phyloP scores from a whole-genome alignment of 2,888 invertebrate species.

The Amphimallon solstitiale region DNA sequence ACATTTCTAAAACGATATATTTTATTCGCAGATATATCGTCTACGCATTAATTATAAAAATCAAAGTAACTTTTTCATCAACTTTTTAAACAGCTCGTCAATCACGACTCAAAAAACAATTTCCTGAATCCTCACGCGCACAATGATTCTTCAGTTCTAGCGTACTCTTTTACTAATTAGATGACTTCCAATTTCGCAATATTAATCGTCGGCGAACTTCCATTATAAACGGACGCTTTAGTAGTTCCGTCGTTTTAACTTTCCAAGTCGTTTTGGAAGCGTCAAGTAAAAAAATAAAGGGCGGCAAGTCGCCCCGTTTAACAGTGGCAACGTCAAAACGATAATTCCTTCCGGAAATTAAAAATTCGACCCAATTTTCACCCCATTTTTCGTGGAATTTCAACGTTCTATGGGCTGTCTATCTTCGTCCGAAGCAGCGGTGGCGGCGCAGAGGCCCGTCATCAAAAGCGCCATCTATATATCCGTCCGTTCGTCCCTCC shows the following conservation, averaged over 20 bases:
- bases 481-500: neutral
- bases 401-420: conserved; percentile 6
- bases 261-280: conserved; percentile 1
- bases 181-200: neutral
- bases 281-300: too few species aligned
- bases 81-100: too few species aligned
- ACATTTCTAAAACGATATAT: too few species aligned
- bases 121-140: too few species aligned
- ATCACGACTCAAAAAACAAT: too few species aligned
- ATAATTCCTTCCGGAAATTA: conserved; percentile 50
- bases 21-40: too few species aligned
- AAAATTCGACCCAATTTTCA: conserved; percentile 47
- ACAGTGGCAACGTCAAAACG: conserved; percentile 32
- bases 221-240: neutral
- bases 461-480: conserved; percentile 17
- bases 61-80: too few species aligned
- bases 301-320: neutral
- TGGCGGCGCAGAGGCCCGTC: neutral
- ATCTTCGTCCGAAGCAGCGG: neutral
- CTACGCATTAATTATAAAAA: too few species aligned
- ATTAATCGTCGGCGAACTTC: conserved; percentile 12
- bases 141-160: neutral
- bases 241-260: neutral
- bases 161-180: neutral
- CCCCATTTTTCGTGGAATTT: conserved; percentile 43